Conservation (phyloP, 1,140 invertebrate species). For the Penaeus chinensis region DNA sequence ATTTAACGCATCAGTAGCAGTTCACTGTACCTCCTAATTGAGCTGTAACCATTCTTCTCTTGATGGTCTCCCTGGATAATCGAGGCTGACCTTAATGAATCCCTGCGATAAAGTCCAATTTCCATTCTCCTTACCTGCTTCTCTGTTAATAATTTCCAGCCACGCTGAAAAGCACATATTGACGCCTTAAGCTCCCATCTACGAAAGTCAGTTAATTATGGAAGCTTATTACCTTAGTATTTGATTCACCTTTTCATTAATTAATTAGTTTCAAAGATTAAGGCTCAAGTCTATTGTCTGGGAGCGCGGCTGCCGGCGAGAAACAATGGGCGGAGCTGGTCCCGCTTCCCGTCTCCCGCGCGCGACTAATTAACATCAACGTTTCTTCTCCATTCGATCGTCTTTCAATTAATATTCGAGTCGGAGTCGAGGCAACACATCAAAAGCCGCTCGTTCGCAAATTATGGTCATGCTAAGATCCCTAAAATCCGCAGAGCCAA, state of each 20-base stretch:
- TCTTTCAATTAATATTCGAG: conserved; percentile 56
- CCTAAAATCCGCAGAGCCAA: conserved; percentile 43
- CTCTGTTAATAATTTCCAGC: conserved; percentile 44
- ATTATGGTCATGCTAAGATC: conserved; percentile 39
- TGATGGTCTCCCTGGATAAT: conserved; percentile 3
- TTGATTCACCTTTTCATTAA: conserved; percentile 61
- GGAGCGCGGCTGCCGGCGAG: conserved; percentile 48
- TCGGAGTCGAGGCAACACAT: conserved; percentile 39
- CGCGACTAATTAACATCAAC: conserved; percentile 55
- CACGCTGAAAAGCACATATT: conserved; percentile 53
- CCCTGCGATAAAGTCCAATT: conserved; percentile 19
- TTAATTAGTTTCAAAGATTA: conserved; percentile 61
- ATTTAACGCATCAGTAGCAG: too few relatives aligned
- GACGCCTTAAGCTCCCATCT: conserved; percentile 56
- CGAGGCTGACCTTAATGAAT: not conserved
- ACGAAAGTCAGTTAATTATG: conserved; percentile 59
- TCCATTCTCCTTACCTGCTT: conserved; percentile 17
- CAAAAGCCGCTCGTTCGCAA: conserved; percentile 31
- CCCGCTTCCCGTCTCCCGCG: conserved; percentile 29
- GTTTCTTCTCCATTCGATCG: conserved; percentile 58
- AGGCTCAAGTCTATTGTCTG: conserved; percentile 55
- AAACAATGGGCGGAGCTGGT: conserved; percentile 48
- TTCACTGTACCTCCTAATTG: conserved; percentile 7
- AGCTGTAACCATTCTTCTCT: conserved; percentile 29
- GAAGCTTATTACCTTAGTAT: conserved; percentile 60